These are phyloP conservation scores for Scaptomyza flava DNA, from an alignment of 2,888 invertebrate species.

Conservation along the genomic window DNA sequence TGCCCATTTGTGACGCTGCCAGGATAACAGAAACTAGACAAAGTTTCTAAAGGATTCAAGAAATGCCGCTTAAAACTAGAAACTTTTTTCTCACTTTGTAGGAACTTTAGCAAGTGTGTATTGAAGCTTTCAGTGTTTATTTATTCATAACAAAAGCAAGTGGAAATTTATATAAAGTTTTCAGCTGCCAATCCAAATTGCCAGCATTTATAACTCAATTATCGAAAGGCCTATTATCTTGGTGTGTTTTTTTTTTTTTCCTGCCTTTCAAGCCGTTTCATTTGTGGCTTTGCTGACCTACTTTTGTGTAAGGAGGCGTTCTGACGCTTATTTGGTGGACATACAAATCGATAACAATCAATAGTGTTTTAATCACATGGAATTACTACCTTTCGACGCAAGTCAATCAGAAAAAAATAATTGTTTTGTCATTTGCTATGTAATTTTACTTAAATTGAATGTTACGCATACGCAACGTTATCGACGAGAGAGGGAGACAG, in stretches of 20 bases:
- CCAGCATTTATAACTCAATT: slow-evolving; percentile 44
- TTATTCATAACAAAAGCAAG: slow-evolving; percentile 9
- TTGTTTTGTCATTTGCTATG: slow-evolving; percentile 22
- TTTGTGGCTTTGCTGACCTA: slow-evolving; percentile 30
- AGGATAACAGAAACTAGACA: slow-evolving; percentile 11
- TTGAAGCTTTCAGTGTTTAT: background rate
- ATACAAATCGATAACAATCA: slow-evolving; percentile 62
- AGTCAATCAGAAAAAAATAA: slow-evolving; percentile 18
- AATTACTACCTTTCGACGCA: slow-evolving; percentile 57
- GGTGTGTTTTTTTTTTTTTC: background rate
- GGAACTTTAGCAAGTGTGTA: background rate
- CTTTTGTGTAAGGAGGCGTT: slow-evolving; percentile 1
- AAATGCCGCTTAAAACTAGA: too few species aligned
- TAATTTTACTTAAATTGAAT: slow-evolving; percentile 69
- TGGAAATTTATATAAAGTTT: slow-evolving; percentile 24
- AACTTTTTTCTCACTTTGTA: too few species aligned
- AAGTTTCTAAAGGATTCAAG: slow-evolving; percentile 1
- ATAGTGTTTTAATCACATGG: slow-evolving; percentile 56
- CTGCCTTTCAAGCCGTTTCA: background rate
- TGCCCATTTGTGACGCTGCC: slow-evolving; percentile 63
- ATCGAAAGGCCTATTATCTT: slow-evolving; percentile 25
- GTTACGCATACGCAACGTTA: slow-evolving; percentile 70
- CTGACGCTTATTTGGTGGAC: background rate
- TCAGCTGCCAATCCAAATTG: slow-evolving; percentile 13
- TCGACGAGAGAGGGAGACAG: slow-evolving; percentile 11